Evolutionary conservation across 2,113 vertebrate species (phyloP), one percentile per base, ranked within the genome.

Genomic region (Fregata magnificens): DNA sequence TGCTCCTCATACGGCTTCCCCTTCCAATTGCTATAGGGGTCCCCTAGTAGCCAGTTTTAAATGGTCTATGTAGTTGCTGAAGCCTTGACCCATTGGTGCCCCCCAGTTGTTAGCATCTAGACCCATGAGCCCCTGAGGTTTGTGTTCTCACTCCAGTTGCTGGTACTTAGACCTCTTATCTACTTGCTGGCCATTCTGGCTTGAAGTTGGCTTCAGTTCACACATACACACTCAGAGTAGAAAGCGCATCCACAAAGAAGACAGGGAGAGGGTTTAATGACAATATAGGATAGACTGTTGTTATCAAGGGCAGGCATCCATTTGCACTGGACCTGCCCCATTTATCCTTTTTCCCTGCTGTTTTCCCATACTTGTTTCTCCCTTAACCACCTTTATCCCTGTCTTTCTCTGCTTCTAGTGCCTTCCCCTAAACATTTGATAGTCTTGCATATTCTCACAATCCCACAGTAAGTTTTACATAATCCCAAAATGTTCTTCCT

Each of bases 51-150:
- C 25, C 1, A 0, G 0, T 83, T 82, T 71, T 40, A 62, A 93
- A 36, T 69, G 9, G 3, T 72, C 13, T 47, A 0, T 36, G 42
- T 45, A 16, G 29, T 47, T 77, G 42, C 36, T 88, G 79, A 70
- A 80, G 45, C 45, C 42, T 71, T 50, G 50, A 61, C 20, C 19
- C 4, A 1, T 32, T 66, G 62, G 4, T 26, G 38, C 47, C 10
- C 4, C 38, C 5, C 9, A 2, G 13, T 44, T 90, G 10, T 26
- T 86, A 36, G 13, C 56, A 29, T 7, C 12, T 34, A 25, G 52
- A 69, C 4, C 11, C 11, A 1, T 11, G 17, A 77, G 25, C 10
- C 14, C 5, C n/a, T 0, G 0, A 40, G 18, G 19, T 70, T 49
- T 67, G 24, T 81, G 13, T 83, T 88, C 20, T 69, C 16, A 8